Evolutionary conservation across 2,888 invertebrate genomes (phyloP), one percentile per base, ranked within the genome.

Genomic region (Apodemia duryi): DNA sequence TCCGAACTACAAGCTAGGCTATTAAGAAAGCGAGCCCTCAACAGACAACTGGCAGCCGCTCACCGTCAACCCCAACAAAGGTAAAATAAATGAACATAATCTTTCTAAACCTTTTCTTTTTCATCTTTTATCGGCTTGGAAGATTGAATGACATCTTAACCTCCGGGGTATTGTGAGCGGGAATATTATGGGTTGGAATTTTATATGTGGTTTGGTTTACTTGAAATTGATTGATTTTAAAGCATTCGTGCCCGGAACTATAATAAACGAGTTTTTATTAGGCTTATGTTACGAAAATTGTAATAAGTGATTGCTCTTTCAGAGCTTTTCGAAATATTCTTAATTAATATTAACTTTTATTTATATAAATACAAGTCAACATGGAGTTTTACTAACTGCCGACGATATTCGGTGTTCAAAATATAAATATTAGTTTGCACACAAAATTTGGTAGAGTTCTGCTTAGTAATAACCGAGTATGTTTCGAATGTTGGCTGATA

Each of bases 1-100:
- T 97, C 97, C 57, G 98, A 99, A 83, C 93, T 99, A 63, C 98
- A 98, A 84, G 97, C 97, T 74, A 93, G 98, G 63, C 90, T 99
- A 74, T 96, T 98, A 78, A 94, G 97, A 73, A 98, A 98, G 83
- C 94, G 98, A 71, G 94, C 97, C 67, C 93, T 97, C 73, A 98
- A 98, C 85, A 95, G 81, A 94, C 93, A 89, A 72, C 81, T 89
- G 10, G 95, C 93, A 6, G 82, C 86, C 52, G 85, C 91, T 13
- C 91, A 91, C 72, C 79, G 91, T 65, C 92, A 90, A 69, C 91
- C 89, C n/a, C 83, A 80, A 65, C 81, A 78, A 71, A 86, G 85
- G 73, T 71, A 68, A 62, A 52, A 28, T 11, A 46, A 41, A 61
- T 49, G n/a, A n/a, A 49, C 41, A 35, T 46, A 29, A 5, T 43